Evolutionary conservation across 2,888 invertebrate species (phyloP), one percentile per base, ranked within the genome.

Genomic region (Lissonota sp.): DNA sequence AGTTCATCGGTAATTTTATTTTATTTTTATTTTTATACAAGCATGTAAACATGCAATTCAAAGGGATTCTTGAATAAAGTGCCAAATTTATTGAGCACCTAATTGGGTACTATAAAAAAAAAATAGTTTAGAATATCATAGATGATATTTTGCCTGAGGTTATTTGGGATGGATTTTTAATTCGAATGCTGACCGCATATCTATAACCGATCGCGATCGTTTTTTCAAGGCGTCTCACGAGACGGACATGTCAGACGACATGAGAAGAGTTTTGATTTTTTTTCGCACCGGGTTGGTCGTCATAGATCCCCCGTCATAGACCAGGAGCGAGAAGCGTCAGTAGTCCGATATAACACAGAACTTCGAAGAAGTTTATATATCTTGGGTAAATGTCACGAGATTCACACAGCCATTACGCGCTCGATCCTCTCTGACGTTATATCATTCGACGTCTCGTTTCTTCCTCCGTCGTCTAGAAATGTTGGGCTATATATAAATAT

Each of bases 391-490:
- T 90, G 90, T 90, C 90, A 90, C 86, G 88, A 76, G 88, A 90
- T 90, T 90, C 90, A 90, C 90, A 90, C 90, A 90, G 90, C 83
- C 86, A 86, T 88, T 90, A 90, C 88, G 86, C 87, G 87, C 66
- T 58, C 53, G 14, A 42, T 40, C 57, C 53, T 40, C n/a, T 5
- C 79, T 72, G 80, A 82, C 74, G 85, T 84, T 85, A 85, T 85
- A 84, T 85, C 85, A 85, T 84, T 85, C 78, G 72, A 58, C n/a
- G 57, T 73, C 71, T 53, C 71, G 72, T 66, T 67, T 76, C 80
- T 80, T 78, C 73, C 62, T 73, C 66, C 10, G 37, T 5, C 60
- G 44, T 40, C 42, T 55, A 62, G 66, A 62, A 78, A 44, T 55
- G 49, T 58, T 57, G 51, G 64, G 26, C 64, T 12, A 4, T 44